Percentiles rank a stretch among this genome's conserved stretches.
Conservation (phyloP, 2,888 invertebrate genomes). For the Barypeithes pellucidus region DNA sequence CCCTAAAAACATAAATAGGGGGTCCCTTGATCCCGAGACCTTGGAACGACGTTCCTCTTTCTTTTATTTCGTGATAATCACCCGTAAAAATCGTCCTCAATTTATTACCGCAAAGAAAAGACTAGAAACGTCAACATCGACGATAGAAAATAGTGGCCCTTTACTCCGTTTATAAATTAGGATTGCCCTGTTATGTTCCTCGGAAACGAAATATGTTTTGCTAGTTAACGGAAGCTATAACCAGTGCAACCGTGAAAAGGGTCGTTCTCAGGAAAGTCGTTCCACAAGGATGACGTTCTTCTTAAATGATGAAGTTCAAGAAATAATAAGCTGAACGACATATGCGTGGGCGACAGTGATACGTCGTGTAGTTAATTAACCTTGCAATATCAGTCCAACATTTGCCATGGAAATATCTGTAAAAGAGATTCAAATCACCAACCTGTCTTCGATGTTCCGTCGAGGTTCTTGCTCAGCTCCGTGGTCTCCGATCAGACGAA, state of each 20-base stretch:
- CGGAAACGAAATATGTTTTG: slow-evolving; percentile 12
- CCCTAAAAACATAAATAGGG: slow-evolving; percentile 13
- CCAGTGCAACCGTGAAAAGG: background rate
- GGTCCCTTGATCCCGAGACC: slow-evolving; percentile 8
- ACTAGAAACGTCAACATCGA: slow-evolving; percentile 24
- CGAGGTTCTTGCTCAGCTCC: no score
- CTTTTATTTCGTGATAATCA: slow-evolving; percentile 29
- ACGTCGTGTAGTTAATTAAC: no score
- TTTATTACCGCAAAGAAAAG: slow-evolving; percentile 23
- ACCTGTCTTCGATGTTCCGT: no score
- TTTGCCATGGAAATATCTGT: no score
- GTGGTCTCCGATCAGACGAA: no score
- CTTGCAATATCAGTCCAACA: no score
- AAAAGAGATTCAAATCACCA: no score
- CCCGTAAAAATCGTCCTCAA: slow-evolving; percentile 22
- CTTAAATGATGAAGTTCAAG: no score
- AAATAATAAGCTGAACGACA: no score
- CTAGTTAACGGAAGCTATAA: background rate
- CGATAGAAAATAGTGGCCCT: slow-evolving; percentile 19
- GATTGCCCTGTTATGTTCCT: slow-evolving; percentile 18
- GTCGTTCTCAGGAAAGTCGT: no score
- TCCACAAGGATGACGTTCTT: no score
- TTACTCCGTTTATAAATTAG: slow-evolving; percentile 26
- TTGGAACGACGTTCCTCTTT: slow-evolving; percentile 8
- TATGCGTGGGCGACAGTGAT: no score